Conservation (phyloP, 2,797 vertebrate species). For the Phyllotis vaccarum region DNA sequence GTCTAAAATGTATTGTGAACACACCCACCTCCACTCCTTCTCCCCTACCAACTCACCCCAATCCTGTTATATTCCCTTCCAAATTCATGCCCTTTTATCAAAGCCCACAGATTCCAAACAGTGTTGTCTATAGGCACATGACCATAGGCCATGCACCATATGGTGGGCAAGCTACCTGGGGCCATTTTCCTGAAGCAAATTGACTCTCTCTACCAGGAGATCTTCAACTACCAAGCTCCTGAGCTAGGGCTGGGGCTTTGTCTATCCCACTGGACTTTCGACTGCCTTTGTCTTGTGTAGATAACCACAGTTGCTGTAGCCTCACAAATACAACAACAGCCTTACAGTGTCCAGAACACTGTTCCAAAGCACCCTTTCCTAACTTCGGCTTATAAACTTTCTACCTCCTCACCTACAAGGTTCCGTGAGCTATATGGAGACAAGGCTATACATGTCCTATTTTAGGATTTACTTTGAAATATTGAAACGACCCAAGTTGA, state of each 20-base stretch:
- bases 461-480: background rate
- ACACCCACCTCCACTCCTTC: background rate
- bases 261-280: background rate
- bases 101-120: background rate
- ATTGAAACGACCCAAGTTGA: conserved; percentile 8
- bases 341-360: background rate
- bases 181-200: background rate
- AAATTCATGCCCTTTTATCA: background rate
- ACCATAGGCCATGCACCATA: background rate
- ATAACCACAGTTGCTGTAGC: background rate
- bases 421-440: too few species aligned
- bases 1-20: background rate
- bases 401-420: background rate
- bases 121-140: background rate
- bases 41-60: too few species aligned
- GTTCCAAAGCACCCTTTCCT: background rate
- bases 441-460: background rate
- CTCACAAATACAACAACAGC: background rate
- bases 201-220: background rate
- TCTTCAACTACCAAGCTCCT: background rate
- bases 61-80: background rate
- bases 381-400: background rate
- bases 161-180: too few species aligned
- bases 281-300: background rate
- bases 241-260: too few species aligned